A percentile compares a stretch with the other conserved stretches of the same genome.
These are phyloP conservation scores for Cynaeus angustus DNA, from an alignment of 2,888 invertebrate species.

Conservation along the genomic window DNA sequence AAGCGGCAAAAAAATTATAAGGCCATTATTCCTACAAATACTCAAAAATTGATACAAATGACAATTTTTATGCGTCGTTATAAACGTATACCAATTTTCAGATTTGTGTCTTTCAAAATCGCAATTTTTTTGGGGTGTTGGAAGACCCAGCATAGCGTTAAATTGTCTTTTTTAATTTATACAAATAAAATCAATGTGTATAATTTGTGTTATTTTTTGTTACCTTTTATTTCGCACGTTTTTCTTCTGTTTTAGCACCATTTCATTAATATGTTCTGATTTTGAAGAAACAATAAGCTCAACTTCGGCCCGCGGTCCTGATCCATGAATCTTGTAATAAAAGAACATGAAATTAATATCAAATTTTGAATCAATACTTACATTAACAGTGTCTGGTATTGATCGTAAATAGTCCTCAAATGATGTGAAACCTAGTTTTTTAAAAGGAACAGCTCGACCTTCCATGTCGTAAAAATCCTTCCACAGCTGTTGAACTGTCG, in stretches of 20 bases:
- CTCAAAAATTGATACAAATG: too few relatives aligned
- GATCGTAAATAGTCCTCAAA: slow-evolving; percentile 59
- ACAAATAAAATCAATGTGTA: not conserved
- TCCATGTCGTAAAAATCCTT: slow-evolving; percentile 59
- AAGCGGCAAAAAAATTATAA: too few relatives aligned
- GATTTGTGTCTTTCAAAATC: too few relatives aligned
- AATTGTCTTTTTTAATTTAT: too few relatives aligned
- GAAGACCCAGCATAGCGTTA: too few relatives aligned
- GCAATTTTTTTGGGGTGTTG: too few relatives aligned
- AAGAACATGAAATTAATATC: not conserved
- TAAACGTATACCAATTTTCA: too few relatives aligned
- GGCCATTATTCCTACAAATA: too few relatives aligned
- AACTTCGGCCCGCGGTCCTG: slow-evolving; percentile 57
- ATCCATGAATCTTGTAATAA: slow-evolving; percentile 56
- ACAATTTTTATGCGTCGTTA: too few relatives aligned
- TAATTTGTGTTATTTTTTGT: not conserved
- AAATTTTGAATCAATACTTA: slow-evolving; percentile 34
- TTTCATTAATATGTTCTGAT: slow-evolving; percentile 62
- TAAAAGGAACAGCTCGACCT: slow-evolving; percentile 60
- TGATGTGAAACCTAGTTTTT: slow-evolving; percentile 56
- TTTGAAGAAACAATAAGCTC: slow-evolving; percentile 57
- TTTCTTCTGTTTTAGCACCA: slow-evolving; percentile 60
- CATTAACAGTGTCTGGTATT: slow-evolving; percentile 60
- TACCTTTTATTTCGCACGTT: not conserved
- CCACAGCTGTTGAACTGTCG: slow-evolving; percentile 56